Evolutionary conservation across 2,113 vertebrate genomes (phyloP), one percentile per base, ranked within the genome.

Genomic region (Apteryx owenii): DNA sequence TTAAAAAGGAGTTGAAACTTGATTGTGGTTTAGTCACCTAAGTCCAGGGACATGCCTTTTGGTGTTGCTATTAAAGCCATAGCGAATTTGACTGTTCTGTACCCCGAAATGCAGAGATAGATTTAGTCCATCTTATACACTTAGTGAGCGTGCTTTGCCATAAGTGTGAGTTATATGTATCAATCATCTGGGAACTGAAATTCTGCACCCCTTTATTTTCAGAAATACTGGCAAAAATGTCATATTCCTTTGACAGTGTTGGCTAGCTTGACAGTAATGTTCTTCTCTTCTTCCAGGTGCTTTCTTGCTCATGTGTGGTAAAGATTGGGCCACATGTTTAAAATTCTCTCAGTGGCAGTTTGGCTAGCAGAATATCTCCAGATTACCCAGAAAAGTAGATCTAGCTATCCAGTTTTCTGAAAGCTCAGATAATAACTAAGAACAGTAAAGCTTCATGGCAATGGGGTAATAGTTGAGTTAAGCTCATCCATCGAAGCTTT

Each of bases 131-230:
- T 75, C 65, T 65, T 38, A 44, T 60, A 26, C n/a, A 2, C 42
- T 36, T 9, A 1, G 10, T 3, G 29, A 78, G 15, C 3, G 7
- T 31, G 42, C 42, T 85, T 60, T 26, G 81, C 42, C 13, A 0
- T 48, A 25, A 56, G 48, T 7, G n/a, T 65, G 48, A 70, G 29
- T 7, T 20, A 22, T 20, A 10, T 0, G 40, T 40, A 17, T 1
- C 0, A 13, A 50, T 10, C 81, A 22, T 4, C 75, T 36, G 65
- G 58, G 81, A 64, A 50, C 66, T 65, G 73, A 54, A 42, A 40
- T 31, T 17, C 33, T 20, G 2, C 48, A 10, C 26, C 80, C 22
- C 18, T 53, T 69, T 13, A 5, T 54, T 20, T 26, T 22, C 42
- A 69, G 20, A 46, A 69, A 20, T 5, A 10, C 66, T 9, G 14